Conservation (phyloP, 2,113 vertebrate species). For the Corythornis vintsioides region DNA sequence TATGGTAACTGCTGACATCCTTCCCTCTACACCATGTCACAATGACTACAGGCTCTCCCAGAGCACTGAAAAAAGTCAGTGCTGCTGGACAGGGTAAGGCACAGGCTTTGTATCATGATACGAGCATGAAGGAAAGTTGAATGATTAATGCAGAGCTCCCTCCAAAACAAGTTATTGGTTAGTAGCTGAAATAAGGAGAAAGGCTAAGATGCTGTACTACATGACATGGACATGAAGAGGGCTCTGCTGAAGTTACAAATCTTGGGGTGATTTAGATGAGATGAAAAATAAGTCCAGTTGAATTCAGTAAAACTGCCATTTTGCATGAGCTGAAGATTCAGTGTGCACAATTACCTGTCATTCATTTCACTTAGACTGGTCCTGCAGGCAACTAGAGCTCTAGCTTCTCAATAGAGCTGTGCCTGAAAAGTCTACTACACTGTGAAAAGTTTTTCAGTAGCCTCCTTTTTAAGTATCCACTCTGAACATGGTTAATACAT, state of each 20-base stretch:
- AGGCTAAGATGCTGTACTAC: neutral
- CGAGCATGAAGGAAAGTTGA: neutral
- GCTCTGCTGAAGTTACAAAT: neutral
- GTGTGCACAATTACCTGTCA: neutral
- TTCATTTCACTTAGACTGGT: neutral
- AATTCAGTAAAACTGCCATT: neutral
- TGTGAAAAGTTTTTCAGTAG: neutral
- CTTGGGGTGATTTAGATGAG: neutral
- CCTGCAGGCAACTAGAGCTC: neutral
- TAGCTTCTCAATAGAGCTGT: neutral
- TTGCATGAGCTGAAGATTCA: neutral
- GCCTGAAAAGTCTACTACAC: neutral
- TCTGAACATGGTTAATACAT: neutral
- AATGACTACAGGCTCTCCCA: fast-evolving
- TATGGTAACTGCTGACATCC: neutral
- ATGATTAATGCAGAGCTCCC: neutral
- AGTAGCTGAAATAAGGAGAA: neutral
- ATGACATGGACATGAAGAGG: neutral
- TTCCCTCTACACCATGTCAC: neutral
- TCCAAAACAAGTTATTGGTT: neutral
- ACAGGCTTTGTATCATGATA: neutral
- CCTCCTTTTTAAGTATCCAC: neutral
- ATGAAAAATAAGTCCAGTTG: neutral
- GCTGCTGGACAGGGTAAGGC: fast-evolving
- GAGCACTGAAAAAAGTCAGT: neutral